Evolutionary conservation across 2,113 vertebrate species (phyloP).

Genomic region (Chionis minor): DNA sequence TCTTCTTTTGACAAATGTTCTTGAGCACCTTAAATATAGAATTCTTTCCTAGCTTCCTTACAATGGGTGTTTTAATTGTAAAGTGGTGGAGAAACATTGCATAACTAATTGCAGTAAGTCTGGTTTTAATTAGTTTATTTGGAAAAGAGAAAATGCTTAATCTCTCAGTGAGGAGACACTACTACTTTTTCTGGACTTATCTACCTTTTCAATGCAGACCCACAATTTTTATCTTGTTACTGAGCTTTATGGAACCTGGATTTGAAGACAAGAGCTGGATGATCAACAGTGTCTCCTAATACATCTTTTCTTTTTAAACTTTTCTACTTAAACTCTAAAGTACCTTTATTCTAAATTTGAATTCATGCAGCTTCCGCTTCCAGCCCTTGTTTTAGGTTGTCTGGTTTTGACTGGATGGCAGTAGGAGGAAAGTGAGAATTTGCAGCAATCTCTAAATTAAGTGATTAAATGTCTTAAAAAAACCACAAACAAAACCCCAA

Average conservation of each 20-base stretch:
- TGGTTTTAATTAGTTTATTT: slow-evolving; percentile 62
- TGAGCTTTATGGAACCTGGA: neutral
- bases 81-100: slow-evolving; percentile 13
- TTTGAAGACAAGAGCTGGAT: neutral
- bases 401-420: neutral
- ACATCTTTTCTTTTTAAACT: neutral
- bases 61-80: slow-evolving; percentile 38
- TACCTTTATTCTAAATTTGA: neutral
- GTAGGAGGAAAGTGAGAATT: neutral
- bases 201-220: neutral
- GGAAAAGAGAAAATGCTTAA: slow-evolving; percentile 33
- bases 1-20: slow-evolving; percentile 11
- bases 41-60: slow-evolving; percentile 26
- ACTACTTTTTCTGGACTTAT: neutral
- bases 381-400: neutral
- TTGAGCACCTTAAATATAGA: slow-evolving; percentile 32
- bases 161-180: neutral
- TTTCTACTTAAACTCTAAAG: neutral
- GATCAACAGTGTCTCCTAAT: neutral
- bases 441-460: neutral
- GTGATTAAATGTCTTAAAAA: neutral
- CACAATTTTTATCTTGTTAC: neutral
- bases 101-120: slow-evolving; percentile 49
- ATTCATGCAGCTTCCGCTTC: neutral
- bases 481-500: neutral